Evolutionary conservation across 2,797 vertebrate genomes (phyloP).

Genomic region (Myripristis murdjan): DNA sequence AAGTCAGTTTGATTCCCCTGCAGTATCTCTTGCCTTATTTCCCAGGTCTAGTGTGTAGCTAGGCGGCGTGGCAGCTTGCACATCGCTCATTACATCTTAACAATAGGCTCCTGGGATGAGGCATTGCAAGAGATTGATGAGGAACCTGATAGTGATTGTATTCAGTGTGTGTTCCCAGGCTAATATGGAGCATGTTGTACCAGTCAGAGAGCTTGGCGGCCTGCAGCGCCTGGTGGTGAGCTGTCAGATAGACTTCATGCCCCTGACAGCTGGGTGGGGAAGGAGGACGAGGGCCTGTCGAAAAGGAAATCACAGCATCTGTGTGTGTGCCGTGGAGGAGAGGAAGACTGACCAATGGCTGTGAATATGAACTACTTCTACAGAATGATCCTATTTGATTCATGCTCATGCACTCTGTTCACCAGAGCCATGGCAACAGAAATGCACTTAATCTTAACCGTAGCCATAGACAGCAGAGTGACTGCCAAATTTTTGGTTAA

Average conservation of each 20-base stretch:
- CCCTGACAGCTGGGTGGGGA: constrained; percentile 67
- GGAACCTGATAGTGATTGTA: constrained; percentile 66
- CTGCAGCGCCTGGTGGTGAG: constrained; percentile 64
- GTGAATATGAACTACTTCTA: constrained; percentile 72
- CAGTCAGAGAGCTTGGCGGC: constrained; percentile 71
- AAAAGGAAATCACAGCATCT: constrained; percentile 76
- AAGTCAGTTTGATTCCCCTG: constrained; percentile 18
- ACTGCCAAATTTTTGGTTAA: constrained; percentile 40
- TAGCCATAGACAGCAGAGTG: constrained; percentile 20
- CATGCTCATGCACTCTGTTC: constrained; percentile 54
- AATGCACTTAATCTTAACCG: constrained; percentile 39
- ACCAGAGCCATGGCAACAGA: constrained; percentile 31
- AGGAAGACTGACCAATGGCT: constrained; percentile 54
- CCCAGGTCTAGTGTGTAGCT: constrained; percentile 55
- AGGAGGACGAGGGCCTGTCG: constrained; percentile 64
- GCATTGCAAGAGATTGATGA: constrained; percentile 74
- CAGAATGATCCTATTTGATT: constrained; percentile 66
- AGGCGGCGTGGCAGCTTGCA: constrained; percentile 64
- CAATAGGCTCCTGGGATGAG: constrained; percentile 69
- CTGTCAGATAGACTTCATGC: constrained; percentile 77
- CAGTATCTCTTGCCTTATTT: constrained; percentile 57
- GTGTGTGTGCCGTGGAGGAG: constrained; percentile 59
- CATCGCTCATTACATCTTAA: constrained; percentile 75
- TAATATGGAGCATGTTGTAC: constrained; percentile 78
- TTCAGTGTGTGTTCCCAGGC: constrained; percentile 72